Conservation (phyloP, 2,888 invertebrate species). For the Melanotus villosus region DNA sequence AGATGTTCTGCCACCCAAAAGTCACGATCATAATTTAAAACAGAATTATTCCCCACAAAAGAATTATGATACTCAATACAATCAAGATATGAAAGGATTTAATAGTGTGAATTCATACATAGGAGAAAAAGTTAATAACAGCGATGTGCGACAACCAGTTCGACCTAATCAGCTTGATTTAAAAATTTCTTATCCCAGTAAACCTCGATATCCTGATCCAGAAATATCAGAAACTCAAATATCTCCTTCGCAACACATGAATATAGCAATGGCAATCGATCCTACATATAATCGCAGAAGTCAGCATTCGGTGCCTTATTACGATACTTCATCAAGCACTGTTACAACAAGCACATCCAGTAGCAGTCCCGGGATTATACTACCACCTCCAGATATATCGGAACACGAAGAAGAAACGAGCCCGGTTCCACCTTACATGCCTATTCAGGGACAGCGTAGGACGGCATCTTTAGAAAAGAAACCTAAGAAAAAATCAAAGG, state of each 20-base stretch:
- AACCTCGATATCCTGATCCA: conserved; percentile 64
- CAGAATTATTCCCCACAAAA: conserved; percentile 53
- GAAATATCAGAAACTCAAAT: conserved; percentile 54
- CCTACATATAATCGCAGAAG: conserved; percentile 72
- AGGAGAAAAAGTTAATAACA: conserved; percentile 54
- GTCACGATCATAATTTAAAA: conserved; percentile 50
- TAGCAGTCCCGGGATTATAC: conserved; percentile 62
- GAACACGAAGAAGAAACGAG: conserved; percentile 69
- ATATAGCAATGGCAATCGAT: conserved; percentile 79
- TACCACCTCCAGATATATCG: conserved; percentile 59
- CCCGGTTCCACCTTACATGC: conserved; percentile 81
- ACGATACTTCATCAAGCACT: conserved; percentile 63
- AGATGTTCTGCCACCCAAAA: conserved; percentile 58
- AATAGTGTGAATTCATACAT: conserved; percentile 24
- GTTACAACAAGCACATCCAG: conserved; percentile 62
- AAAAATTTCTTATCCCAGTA: conserved; percentile 59
- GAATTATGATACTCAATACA: conserved; percentile 41
- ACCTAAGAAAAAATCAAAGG: conserved; percentile 62
- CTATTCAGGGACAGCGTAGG: conserved; percentile 82
- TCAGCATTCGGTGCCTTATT: conserved; percentile 62
- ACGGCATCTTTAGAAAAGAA: conserved; percentile 72
- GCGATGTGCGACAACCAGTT: conserved; percentile 52
- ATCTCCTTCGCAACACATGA: conserved; percentile 66
- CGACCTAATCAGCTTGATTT: conserved; percentile 67
- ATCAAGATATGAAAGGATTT: conserved; percentile 32